phyloP scores from a whole-genome alignment of 30 jellyfish, hydroid and myxozoan species.

The Morbakka virulenta region DNA sequence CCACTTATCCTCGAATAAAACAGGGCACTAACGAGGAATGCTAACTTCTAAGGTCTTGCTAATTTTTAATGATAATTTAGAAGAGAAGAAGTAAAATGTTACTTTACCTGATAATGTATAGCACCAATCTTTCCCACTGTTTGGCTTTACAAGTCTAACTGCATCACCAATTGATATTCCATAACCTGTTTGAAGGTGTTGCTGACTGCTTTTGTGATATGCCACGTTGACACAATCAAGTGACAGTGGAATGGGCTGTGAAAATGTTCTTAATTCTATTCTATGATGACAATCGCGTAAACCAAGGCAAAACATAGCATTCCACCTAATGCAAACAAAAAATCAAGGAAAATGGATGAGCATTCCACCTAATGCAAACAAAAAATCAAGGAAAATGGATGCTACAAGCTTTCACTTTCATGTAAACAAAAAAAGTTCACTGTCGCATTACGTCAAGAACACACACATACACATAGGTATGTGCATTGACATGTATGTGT shows the following conservation, averaged over 20 bases:
- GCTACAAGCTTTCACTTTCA: neutral
- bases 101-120: constrained; percentile 67
- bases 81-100: too few relatives aligned
- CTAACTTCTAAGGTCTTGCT: neutral
- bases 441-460: too few relatives aligned
- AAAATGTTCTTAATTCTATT: constrained; percentile 40
- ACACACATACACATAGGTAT: too few relatives aligned
- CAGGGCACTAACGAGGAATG: too few relatives aligned
- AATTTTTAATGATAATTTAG: neutral
- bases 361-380: neutral
- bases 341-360: too few relatives aligned
- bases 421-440: too few relatives aligned
- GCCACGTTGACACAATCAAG: constrained; percentile 53
- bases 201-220: constrained; percentile 44
- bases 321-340: constrained; percentile 71
- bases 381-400: too few relatives aligned
- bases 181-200: constrained; percentile 31
- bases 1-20: too few relatives aligned
- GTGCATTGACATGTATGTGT: too few relatives aligned
- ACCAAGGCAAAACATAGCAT: constrained; percentile 69
- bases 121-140: constrained; percentile 82
- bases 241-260: constrained; percentile 86
- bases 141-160: constrained; percentile 52
- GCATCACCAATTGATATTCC: constrained; percentile 66
- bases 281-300: constrained; percentile 34